A percentile compares a stretch with the other conserved stretches of the same genome.
Conservation (phyloP, 2,797 vertebrate genomes). For the Percopsis omiscomaycus region DNA sequence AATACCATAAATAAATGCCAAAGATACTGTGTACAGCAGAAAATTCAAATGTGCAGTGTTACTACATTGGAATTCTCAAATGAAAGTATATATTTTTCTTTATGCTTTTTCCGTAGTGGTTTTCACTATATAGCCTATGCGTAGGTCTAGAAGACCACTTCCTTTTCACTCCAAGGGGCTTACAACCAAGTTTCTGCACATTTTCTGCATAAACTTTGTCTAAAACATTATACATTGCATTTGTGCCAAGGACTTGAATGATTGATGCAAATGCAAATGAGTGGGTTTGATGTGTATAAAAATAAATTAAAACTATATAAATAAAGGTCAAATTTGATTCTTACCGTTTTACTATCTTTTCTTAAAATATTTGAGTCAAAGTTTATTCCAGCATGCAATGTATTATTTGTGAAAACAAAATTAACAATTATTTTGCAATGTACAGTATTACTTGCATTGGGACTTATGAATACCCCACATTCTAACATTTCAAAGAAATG, state of each 20-base stretch:
- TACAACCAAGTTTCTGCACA: conserved; percentile 9
- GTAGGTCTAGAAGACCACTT: conserved; percentile 46
- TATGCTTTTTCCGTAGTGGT: conserved; percentile 16
- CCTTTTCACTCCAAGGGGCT: conserved; percentile 38
- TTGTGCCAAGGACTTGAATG: conserved; percentile 36
- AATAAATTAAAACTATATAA: conserved; percentile 1
- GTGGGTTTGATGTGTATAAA: conserved; percentile 26
- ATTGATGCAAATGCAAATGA: conserved; percentile 36
- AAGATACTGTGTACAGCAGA: not conserved
- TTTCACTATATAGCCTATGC: conserved; percentile 26
- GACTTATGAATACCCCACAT: not conserved
- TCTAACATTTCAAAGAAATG: not conserved
- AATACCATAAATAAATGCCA: not conserved
- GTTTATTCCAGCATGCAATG: too few relatives aligned
- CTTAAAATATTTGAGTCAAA: too few relatives aligned
- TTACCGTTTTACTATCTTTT: too few relatives aligned
- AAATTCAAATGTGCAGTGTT: conserved; percentile 2
- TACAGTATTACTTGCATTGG: too few relatives aligned
- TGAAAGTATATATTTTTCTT: conserved; percentile 3
- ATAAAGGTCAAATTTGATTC: conserved; percentile 10
- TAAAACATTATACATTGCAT: conserved; percentile 17
- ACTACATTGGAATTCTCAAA: conserved; percentile 11
- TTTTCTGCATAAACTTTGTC: conserved; percentile 15
- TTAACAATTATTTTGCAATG: too few relatives aligned
- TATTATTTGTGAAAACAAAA: too few relatives aligned